Evolutionary conservation across 2,113 vertebrate species (phyloP).

Genomic region (Lepisosteus oculatus): DNA sequence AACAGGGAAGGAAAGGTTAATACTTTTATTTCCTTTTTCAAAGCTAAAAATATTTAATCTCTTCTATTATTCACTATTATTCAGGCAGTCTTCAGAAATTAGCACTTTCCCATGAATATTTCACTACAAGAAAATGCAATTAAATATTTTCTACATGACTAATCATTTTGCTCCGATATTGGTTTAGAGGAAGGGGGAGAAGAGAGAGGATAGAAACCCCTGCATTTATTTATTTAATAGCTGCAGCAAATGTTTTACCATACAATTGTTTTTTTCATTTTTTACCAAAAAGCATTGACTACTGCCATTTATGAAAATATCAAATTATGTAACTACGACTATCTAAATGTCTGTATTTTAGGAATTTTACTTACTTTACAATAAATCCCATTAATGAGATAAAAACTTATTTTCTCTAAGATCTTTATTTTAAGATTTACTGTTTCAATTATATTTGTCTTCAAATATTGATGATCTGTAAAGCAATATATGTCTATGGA

Average conservation of each 20-base stretch:
- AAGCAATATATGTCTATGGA: too few species aligned
- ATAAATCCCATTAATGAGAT: too few species aligned
- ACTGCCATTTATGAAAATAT: conserved; percentile 4
- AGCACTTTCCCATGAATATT: conserved; percentile 1
- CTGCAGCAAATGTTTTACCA: not conserved
- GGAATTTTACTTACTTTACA: conserved; percentile 2
- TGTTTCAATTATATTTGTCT: too few species aligned
- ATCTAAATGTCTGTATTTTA: conserved; percentile 38
- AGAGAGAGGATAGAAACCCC: not conserved
- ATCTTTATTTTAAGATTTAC: too few species aligned
- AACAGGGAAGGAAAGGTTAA: too few species aligned
- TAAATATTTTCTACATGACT: conserved; percentile 14
- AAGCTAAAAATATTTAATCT: not conserved
- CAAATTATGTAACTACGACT: too few species aligned
- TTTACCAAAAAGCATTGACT: not conserved
- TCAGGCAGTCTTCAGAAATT: conserved; percentile 3
- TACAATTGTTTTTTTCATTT: not conserved
- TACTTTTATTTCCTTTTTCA: not conserved
- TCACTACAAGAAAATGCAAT: conserved; percentile 14
- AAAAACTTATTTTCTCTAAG: too few species aligned
- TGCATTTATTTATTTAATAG: not conserved
- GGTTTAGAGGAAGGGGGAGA: not conserved
- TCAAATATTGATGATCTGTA: too few species aligned
- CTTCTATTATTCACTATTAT: conserved; percentile 5
- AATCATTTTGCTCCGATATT: not conserved